Conservation (phyloP, 2,797 vertebrate species). For the Remorina albescens region DNA sequence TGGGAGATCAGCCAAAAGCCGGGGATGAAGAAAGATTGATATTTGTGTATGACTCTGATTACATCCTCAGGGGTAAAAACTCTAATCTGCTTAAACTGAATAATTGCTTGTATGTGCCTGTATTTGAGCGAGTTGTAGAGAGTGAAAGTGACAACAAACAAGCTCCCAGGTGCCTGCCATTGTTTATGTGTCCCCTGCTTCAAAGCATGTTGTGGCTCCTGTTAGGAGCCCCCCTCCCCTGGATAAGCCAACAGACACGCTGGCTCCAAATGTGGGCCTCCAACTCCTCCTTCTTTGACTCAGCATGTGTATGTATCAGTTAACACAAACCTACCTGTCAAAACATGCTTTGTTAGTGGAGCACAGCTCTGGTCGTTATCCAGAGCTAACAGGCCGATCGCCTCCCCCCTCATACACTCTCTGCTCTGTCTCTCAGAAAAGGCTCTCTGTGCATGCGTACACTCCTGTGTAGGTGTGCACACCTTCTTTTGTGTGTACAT, state of each 20-base stretch:
- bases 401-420: constrained; percentile 60
- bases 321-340: constrained; percentile 77
- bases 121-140: constrained; percentile 1
- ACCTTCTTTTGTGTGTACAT: constrained; percentile 34
- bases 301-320: constrained; percentile 39
- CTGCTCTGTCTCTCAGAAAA: constrained; percentile 52
- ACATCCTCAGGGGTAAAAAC: constrained; percentile 30
- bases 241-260: constrained; percentile 79
- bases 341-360: constrained; percentile 80
- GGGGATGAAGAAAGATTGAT: constrained; percentile 44
- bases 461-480: constrained; percentile 41
- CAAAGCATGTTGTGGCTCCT: constrained; percentile 76
- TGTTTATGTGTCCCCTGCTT: constrained; percentile 62
- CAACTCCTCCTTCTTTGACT: constrained; percentile 71
- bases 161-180: constrained; percentile 46
- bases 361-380: constrained; percentile 69
- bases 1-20: constrained; percentile 33
- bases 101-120: constrained; percentile 1
- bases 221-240: constrained; percentile 66
- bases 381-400: constrained; percentile 72
- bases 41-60: constrained; percentile 39
- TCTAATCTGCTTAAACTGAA: constrained; percentile 3
- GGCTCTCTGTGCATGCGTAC: constrained; percentile 46
- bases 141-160: constrained; percentile 60
- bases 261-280: constrained; percentile 81